A percentile compares a stretch with the other conserved stretches of the same genome.
Evolutionary conservation across 2,888 invertebrate genomes (phyloP).

Genomic region (Mesorhabditis sp.): DNA sequence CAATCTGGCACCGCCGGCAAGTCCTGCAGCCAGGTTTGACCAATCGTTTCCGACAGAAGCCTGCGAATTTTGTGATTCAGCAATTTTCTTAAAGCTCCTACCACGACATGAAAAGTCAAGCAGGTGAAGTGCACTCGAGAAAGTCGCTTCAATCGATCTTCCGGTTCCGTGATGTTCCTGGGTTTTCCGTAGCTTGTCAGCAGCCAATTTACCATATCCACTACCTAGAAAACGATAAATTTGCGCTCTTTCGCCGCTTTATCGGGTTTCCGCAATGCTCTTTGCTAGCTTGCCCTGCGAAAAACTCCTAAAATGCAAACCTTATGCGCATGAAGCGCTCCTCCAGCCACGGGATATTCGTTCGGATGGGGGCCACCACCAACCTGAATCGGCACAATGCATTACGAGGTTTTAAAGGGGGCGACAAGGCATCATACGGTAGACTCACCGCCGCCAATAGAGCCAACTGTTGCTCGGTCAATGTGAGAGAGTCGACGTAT

Average conservation of each 20-base stretch:
- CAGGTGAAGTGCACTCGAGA: constrained; percentile 61
- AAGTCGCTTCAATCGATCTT: constrained; percentile 58
- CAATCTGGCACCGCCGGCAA: constrained; percentile 61
- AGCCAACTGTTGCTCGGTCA: constrained; percentile 62
- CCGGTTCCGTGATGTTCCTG: constrained; percentile 35
- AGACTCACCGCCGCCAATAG: constrained; percentile 35
- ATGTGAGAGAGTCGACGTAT: constrained; percentile 59
- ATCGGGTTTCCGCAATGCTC: background rate
- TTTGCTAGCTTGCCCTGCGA: background rate
- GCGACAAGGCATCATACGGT: too few species aligned
- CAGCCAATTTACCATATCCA: constrained; percentile 62
- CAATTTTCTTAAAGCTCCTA: constrained; percentile 19
- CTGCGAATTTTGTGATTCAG: constrained; percentile 17
- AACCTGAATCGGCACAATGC: constrained; percentile 40
- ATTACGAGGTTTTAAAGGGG: background rate
- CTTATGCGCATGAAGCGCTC: constrained; percentile 60
- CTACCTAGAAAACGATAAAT: constrained; percentile 47
- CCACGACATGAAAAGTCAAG: constrained; percentile 62
- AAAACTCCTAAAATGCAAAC: constrained; percentile 45
- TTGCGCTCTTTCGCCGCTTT: background rate
- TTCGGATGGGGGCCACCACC: constrained; percentile 59
- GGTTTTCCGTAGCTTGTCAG: constrained; percentile 58
- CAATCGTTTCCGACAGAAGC: constrained; percentile 58
- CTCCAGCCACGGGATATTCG: constrained; percentile 50
- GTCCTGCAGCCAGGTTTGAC: constrained; percentile 60